Conservation (phyloP, 1,140 invertebrate species). For the Laupala kohalensis region DNA sequence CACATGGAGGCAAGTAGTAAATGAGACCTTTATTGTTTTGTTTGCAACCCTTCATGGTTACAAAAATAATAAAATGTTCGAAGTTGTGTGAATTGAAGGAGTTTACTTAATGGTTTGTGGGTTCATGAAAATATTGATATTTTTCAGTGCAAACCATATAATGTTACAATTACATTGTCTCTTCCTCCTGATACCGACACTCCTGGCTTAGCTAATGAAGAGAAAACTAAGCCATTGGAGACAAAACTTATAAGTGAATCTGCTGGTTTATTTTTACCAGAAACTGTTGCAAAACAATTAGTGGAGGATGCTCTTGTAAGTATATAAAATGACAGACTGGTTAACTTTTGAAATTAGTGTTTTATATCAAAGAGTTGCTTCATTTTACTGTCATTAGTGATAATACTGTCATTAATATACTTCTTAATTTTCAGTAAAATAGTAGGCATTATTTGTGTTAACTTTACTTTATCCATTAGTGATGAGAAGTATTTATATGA, state of each 20-base stretch:
- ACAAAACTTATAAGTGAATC: slow-evolving; percentile 76
- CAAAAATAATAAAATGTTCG: not conserved
- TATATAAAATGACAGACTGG: no score
- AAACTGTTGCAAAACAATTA: slow-evolving; percentile 65
- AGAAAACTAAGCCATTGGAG: slow-evolving; percentile 73
- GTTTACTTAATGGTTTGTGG: no score
- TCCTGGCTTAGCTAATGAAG: slow-evolving; percentile 80
- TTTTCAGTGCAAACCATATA: slow-evolving; percentile 51
- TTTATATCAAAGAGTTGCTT: not conserved
- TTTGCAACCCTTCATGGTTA: not conserved
- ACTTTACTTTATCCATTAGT: no score
- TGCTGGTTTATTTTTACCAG: slow-evolving; percentile 59
- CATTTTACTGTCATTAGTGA: not conserved
- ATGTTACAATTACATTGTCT: slow-evolving; percentile 72
- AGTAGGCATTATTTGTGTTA: no score
- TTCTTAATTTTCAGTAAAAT: not conserved
- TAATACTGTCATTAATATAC: not conserved
- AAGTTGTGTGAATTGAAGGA: not conserved
- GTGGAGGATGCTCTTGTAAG: slow-evolving; percentile 69
- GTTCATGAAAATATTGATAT: no score
- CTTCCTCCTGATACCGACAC: slow-evolving; percentile 96
- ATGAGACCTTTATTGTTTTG: not conserved
- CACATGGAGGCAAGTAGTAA: slow-evolving; percentile 65
- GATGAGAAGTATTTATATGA: no score
- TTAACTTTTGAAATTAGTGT: no score